phyloP scores from a whole-genome alignment of 2,888 invertebrate species.

The Strigamia transsilvanica region DNA sequence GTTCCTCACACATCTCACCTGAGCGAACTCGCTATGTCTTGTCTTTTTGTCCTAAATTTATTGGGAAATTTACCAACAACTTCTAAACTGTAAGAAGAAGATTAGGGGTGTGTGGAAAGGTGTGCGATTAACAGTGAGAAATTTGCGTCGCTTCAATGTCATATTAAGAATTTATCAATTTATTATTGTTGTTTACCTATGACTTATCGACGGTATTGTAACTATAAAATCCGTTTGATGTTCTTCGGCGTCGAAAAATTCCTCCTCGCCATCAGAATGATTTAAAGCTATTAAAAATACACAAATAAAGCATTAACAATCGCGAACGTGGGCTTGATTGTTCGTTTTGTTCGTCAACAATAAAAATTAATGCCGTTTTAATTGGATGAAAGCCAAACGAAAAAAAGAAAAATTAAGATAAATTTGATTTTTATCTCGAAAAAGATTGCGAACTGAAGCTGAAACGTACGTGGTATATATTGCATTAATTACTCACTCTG shows the following conservation, averaged over 20 bases:
- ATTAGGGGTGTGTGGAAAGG: background rate
- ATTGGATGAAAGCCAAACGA: too few relatives aligned
- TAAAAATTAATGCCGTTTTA: too few relatives aligned
- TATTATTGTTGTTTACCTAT: constrained; percentile 59
- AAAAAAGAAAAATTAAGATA: too few relatives aligned
- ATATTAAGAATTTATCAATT: too few relatives aligned
- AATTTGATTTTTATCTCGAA: too few relatives aligned
- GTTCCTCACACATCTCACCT: background rate
- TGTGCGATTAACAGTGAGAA: background rate
- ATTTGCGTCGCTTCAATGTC: too few relatives aligned
- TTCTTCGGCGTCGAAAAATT: constrained; percentile 72
- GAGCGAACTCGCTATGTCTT: constrained; percentile 16
- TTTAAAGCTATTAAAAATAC: constrained; percentile 60
- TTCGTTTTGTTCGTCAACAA: too few relatives aligned
- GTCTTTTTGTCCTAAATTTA: constrained; percentile 26
- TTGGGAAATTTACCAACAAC: constrained; percentile 25
- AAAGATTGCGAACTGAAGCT: constrained; percentile 27
- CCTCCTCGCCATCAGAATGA: constrained; percentile 72
- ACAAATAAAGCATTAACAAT: background rate
- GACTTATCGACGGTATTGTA: constrained; percentile 62
- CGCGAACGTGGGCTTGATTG: too few relatives aligned
- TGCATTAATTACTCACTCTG: constrained; percentile 19
- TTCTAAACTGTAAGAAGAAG: constrained; percentile 29
- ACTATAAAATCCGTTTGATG: constrained; percentile 62
- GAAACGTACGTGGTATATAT: too few relatives aligned